Evolutionary conservation across 92 coral and sea anemone species (phyloP).

Genomic region (Bergia puertoricense): DNA sequence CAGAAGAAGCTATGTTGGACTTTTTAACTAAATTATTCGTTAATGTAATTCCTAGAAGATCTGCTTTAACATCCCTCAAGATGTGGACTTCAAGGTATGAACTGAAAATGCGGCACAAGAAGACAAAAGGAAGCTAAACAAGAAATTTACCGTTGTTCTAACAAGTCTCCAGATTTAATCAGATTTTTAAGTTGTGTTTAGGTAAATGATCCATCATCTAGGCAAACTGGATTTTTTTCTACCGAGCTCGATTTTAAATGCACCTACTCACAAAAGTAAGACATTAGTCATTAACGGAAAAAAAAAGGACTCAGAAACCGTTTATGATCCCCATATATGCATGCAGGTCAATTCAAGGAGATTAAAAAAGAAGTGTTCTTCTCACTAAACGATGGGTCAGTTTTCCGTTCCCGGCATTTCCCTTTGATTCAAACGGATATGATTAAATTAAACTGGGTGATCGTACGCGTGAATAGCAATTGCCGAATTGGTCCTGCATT

Average conservation of each 20-base stretch:
- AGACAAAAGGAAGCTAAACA: background rate
- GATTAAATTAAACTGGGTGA: background rate
- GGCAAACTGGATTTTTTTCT: background rate
- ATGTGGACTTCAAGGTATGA: background rate
- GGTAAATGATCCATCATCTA: background rate
- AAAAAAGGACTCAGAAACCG: too few species aligned
- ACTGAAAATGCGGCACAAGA: background rate
- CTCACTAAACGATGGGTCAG: too few species aligned
- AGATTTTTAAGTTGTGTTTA: background rate
- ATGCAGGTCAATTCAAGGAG: background rate
- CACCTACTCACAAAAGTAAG: background rate
- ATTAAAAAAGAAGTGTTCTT: too few species aligned
- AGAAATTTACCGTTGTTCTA: too few species aligned
- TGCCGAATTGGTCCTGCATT: background rate
- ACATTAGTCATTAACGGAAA: background rate
- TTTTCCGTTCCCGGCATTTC: too few species aligned
- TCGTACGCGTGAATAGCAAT: background rate
- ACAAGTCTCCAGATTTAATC: background rate
- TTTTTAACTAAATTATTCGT: too few species aligned
- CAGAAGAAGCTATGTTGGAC: too few species aligned
- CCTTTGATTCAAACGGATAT: background rate
- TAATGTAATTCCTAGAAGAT: too few species aligned
- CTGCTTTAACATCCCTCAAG: too few species aligned
- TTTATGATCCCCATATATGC: background rate
- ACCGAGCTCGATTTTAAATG: background rate